Percentiles rank a stretch among this genome's conserved stretches.
Conservation (phyloP, 2,888 invertebrate species). For the Laothoe populi region DNA sequence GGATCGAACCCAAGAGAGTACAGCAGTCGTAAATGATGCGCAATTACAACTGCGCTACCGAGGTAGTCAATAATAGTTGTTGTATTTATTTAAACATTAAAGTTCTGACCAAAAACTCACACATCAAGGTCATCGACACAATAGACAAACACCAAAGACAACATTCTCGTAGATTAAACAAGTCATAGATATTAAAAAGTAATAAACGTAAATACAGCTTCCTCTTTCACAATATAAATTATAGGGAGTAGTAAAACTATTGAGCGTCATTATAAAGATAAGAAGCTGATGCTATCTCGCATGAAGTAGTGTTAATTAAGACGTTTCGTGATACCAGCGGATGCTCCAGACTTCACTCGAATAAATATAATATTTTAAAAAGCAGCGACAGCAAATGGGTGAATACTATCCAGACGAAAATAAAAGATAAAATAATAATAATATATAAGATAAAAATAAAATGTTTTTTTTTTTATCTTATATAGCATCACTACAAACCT, state of each 20-base stretch:
- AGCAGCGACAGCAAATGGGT: neutral
- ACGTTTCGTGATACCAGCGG: neutral
- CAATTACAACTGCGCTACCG: too few relatives aligned
- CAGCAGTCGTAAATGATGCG: too few relatives aligned
- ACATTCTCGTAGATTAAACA: constrained; percentile 15
- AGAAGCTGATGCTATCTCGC: constrained; percentile 23
- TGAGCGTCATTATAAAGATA: constrained; percentile 24
- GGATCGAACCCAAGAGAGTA: too few relatives aligned
- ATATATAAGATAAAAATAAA: too few relatives aligned
- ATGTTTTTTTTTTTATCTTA: too few relatives aligned
- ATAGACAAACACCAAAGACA: neutral
- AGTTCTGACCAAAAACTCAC: neutral
- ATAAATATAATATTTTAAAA: neutral
- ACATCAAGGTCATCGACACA: neutral
- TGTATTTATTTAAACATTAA: neutral
- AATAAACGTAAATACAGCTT: constrained; percentile 28
- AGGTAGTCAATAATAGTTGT: too few relatives aligned
- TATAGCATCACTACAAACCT: too few relatives aligned
- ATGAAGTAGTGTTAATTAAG: constrained; percentile 28
- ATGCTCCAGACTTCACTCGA: neutral
- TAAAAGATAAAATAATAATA: too few relatives aligned
- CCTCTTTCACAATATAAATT: constrained; percentile 26
- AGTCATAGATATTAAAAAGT: constrained; percentile 35
- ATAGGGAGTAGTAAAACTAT: constrained; percentile 24
- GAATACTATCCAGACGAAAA: neutral